Evolutionary conservation across 2,888 invertebrate genomes (phyloP).

Genomic region (Cartodere bifasciata): DNA sequence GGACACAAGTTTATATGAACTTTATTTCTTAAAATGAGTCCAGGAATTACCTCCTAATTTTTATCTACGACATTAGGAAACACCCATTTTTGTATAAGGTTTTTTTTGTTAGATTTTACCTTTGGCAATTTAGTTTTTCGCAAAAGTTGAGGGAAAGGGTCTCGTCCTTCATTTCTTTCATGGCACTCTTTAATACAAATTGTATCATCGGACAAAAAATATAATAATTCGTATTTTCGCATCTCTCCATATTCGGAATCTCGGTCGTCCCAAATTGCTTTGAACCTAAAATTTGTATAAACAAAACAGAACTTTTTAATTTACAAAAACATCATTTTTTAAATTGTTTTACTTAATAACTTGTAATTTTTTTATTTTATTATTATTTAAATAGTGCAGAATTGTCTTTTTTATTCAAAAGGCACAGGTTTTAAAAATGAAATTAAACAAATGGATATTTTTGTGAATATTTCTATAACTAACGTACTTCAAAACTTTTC

Average conservation of each 20-base stretch:
- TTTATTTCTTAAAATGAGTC: too few species aligned
- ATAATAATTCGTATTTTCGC: slow-evolving; percentile 57
- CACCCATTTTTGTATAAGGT: too few species aligned
- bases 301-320: too few species aligned
- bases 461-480: too few species aligned
- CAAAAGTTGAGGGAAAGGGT: slow-evolving; percentile 62
- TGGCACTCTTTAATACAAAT: slow-evolving; percentile 65
- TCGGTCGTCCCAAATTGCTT: slow-evolving; percentile 56
- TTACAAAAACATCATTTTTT: too few species aligned
- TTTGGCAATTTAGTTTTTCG: slow-evolving; percentile 66
- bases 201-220: slow-evolving; percentile 72
- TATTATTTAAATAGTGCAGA: background rate
- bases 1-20: too few species aligned
- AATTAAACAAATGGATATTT: slow-evolving; percentile 9
- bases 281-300: slow-evolving; percentile 44
- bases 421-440: too few species aligned
- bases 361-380: background rate
- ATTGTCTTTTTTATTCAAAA: too few species aligned
- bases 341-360: background rate
- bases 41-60: too few species aligned
- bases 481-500: slow-evolving; percentile 58
- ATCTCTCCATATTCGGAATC: slow-evolving; percentile 44
- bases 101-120: slow-evolving; percentile 22
- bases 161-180: slow-evolving; percentile 58
- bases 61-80: too few species aligned